Conservation (phyloP, 2,888 invertebrate species). For the Linyphia triangularis region DNA sequence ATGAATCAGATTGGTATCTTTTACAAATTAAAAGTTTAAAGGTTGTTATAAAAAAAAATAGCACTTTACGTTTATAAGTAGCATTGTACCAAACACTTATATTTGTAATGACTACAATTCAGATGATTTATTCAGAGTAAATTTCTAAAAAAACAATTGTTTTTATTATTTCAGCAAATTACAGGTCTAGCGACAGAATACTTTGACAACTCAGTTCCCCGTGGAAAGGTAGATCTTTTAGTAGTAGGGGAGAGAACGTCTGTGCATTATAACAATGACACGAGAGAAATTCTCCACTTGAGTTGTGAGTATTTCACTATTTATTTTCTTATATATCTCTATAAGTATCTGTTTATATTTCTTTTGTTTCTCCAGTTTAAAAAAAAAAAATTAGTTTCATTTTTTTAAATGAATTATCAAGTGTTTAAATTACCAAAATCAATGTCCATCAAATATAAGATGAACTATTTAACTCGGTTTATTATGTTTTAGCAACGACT, state of each 20-base stretch:
- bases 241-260: neutral
- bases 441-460: neutral
- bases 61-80: no score
- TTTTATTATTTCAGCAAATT: slow-evolving; percentile 28
- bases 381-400: neutral
- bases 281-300: slow-evolving; percentile 31
- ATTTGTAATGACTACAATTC: no score
- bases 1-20: no score
- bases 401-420: neutral
- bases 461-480: neutral
- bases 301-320: slow-evolving; percentile 23
- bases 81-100: no score
- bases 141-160: no score
- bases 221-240: slow-evolving; percentile 23
- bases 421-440: neutral
- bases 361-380: neutral
- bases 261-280: slow-evolving; percentile 13
- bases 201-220: slow-evolving; percentile 17
- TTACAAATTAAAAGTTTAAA: no score
- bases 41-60: no score
- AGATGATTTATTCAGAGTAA: no score
- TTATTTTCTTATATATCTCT: neutral
- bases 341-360: neutral
- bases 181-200: slow-evolving; percentile 43
- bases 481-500: neutral